A percentile compares a stretch with the other conserved stretches of the same genome.
phyloP scores from a whole-genome alignment of 2,113 vertebrate genomes.

The Zosterops lateralis region DNA sequence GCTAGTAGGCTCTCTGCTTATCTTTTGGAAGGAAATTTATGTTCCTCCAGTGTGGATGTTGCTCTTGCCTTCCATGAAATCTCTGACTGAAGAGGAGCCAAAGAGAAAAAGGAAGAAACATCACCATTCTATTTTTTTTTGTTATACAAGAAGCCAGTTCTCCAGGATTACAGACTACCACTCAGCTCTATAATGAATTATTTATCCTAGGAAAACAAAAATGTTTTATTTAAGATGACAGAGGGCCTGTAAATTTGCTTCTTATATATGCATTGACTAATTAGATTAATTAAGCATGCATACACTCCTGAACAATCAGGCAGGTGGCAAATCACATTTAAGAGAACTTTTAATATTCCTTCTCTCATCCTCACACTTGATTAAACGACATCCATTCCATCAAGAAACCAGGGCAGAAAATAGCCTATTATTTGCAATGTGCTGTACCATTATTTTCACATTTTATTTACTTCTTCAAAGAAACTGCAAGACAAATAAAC shows the following conservation, averaged over 20 bases:
- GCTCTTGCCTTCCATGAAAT: neutral
- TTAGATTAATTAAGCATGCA: slow-evolving; percentile 81
- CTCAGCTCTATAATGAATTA: slow-evolving; percentile 70
- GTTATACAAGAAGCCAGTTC: slow-evolving; percentile 44
- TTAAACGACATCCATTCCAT: slow-evolving; percentile 68
- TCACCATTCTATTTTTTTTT: slow-evolving; percentile 2
- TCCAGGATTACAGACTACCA: slow-evolving; percentile 37
- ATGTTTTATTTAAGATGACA: slow-evolving; percentile 76
- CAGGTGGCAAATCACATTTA: slow-evolving; percentile 79
- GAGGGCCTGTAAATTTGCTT: slow-evolving; percentile 72
- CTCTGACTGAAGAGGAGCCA: neutral
- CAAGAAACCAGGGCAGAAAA: slow-evolving; percentile 51
- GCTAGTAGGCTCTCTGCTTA: neutral
- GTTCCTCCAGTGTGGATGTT: neutral
- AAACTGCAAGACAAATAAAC: slow-evolving; percentile 21
- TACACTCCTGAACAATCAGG: slow-evolving; percentile 72
- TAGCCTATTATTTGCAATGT: slow-evolving; percentile 26
- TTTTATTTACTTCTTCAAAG: slow-evolving; percentile 35
- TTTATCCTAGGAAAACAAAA: slow-evolving; percentile 76
- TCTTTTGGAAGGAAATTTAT: slow-evolving; percentile 37
- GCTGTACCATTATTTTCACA: slow-evolving; percentile 9
- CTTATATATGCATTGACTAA: slow-evolving; percentile 78
- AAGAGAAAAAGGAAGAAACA: slow-evolving; percentile 24
- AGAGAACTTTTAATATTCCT: slow-evolving; percentile 68
- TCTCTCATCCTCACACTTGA: slow-evolving; percentile 69